Evolutionary conservation across 2,888 invertebrate species (phyloP).

Genomic region (Leucoptera coffeella): DNA sequence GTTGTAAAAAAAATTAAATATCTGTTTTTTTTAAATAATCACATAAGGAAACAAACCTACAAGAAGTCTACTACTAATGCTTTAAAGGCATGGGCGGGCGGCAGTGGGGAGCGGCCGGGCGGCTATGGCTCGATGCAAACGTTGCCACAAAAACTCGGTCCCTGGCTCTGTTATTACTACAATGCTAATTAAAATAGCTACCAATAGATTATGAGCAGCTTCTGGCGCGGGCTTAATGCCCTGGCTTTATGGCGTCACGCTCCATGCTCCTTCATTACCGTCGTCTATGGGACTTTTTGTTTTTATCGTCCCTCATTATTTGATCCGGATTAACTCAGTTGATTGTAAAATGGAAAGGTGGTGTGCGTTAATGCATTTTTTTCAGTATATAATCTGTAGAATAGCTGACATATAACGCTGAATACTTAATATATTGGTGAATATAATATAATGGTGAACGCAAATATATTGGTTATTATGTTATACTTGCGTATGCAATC

Average conservation of each 20-base stretch:
- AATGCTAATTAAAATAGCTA: slow-evolving; percentile 49
- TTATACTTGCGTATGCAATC: no score
- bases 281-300: slow-evolving; percentile 21
- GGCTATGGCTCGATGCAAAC: slow-evolving; percentile 15
- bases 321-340: no score
- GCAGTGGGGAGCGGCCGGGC: slow-evolving; percentile 9
- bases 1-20: no score
- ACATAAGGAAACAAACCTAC: no score
- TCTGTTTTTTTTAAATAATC: no score
- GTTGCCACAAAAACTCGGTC: slow-evolving; percentile 38
- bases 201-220: slow-evolving; percentile 46
- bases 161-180: slow-evolving; percentile 39
- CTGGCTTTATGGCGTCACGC: slow-evolving; percentile 47
- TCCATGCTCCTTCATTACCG: slow-evolving; percentile 47
- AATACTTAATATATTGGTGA: no score
- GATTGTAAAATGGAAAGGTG: no score
- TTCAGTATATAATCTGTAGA: no score
- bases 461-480: no score
- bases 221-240: slow-evolving; percentile 43
- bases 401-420: no score
- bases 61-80: slow-evolving; percentile 5
- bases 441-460: no score
- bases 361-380: no score
- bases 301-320: slow-evolving; percentile 16
- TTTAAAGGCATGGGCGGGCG: slow-evolving; percentile 2